Base-by-base conservation (phyloP, 2,888 invertebrate genomes). In the Yponomeuta cagnagella region DNA sequence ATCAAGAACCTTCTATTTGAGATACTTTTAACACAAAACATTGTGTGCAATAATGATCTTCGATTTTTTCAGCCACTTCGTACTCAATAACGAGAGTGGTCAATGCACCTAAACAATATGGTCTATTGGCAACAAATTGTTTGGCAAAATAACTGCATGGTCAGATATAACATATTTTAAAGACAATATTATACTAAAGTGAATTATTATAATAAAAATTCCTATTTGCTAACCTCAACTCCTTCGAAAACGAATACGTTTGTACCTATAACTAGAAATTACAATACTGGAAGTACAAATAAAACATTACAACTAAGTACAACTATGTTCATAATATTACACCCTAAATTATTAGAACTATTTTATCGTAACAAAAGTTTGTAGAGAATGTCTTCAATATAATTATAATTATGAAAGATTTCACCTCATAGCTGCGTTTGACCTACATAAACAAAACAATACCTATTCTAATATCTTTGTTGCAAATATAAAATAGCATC, bases 271-370 rank as follows among this genome's bases (percentile, higher is more conserved):
- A 9, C 68, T 68, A 69, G 52, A 63, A 33, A 69, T 69, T 69
- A 69, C 63, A 69, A 69, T 69, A 69, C 58, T 63, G 69, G 69
- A 69, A 69, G 69, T 69, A 69, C 69, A 58, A 69, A 69, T 58
- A 58, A 63, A 69, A 63, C 15, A 63, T 23, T 66, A 58, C 4
- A 58, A 58, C 52, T 58, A 58, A 58, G 52, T 58, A 58, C 43
- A 43, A 43, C 52, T 48, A 48, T 48, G 48, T 48, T 68, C 12
- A 48, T 48, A 48, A 48, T 68, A 48, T 68, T 68, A 68, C 68
- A 48, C 48, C 68, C 48, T 48, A 48, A 67, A 37, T 31, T 48
- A 48, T 48, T 30, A 10, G 12, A 68, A 48, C 52, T 52, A 68
- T 48, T 48, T 10, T 68, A 68, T 48, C 31, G 30, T 68, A 68